Base-by-base conservation (phyloP, 2,113 vertebrate genomes). In the Chamaea fasciata region DNA sequence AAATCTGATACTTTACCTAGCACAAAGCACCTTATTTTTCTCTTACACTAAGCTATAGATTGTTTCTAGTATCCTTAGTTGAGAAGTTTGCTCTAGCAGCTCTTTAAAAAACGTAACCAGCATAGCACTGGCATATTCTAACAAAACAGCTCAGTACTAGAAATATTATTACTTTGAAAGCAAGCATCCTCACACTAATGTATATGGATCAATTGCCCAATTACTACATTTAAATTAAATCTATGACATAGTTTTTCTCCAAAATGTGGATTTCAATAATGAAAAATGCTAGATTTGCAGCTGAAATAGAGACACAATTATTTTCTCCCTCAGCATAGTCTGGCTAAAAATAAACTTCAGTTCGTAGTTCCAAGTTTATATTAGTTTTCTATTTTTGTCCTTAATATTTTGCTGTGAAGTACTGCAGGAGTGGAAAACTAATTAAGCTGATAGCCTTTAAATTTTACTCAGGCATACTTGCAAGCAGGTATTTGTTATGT, bases 351-450 rank as follows among this genome's bases (percentile, higher is more conserved):
- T 91, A 96, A 78, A 79, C 55, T 70, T 55, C 35, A 23, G 52
- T 74, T 83, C 83, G 41, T 64, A 49, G 82, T 92, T 95, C 77
- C 81, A 87, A 95, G 92, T 91, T 95, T 93, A 92, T 89, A 68
- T 68, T 79, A 65, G 67, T 81, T 92, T 85, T 93, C 96, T 97
- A 89, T 94, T 87, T 96, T 95, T 83, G 57, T 92, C 91, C 49
- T 76, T 87, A 87, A 55, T 90, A 68, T 83, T 94, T 91, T 91
- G 39, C 60, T 89, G 73, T 83, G 76, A 70, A 78, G 37, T 77
- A 71, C 60, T 87, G 31, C 65, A 81, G 71, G 91, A 95, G 9
- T 78, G 77, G 85, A 92, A 95, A 82, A 94, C 62, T 24, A 95
- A 90, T 92, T 81, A 85, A 35, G 42, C 20, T 78, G n/a, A 89